These are phyloP conservation scores for Tachina fera DNA, from an alignment of 2,888 invertebrate genomes.

Conservation along the genomic window DNA sequence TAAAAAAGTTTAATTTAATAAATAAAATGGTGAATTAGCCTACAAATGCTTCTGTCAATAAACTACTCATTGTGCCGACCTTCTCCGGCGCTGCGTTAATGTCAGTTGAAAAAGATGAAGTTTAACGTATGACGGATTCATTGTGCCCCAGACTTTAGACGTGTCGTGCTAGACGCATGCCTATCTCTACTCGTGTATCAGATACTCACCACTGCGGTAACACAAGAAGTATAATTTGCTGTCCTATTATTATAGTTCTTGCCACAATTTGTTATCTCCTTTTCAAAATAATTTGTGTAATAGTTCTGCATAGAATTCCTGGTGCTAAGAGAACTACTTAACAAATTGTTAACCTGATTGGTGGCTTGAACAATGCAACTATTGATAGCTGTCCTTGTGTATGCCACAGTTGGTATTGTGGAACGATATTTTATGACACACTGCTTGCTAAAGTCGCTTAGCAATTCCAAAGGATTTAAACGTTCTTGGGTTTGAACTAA, in stretches of 20 bases:
- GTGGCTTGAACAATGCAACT: conserved; percentile 58
- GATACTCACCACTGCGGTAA: conserved; percentile 11
- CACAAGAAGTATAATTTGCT: conserved; percentile 20
- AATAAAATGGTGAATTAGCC: no score
- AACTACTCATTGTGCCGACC: no score
- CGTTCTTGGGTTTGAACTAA: conserved; percentile 48
- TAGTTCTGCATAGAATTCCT: conserved; percentile 32
- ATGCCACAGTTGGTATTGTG: conserved; percentile 43
- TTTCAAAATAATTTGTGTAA: conserved; percentile 30
- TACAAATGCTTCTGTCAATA: no score
- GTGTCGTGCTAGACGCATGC: no score
- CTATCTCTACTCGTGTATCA: no score
- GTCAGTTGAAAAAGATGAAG: no score
- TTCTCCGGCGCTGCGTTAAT: no score
- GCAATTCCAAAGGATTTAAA: conserved; percentile 60
- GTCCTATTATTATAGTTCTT: not conserved
- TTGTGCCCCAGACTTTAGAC: no score
- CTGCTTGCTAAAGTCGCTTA: conserved; percentile 58
- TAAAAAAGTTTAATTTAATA: no score
- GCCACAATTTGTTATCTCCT: conserved; percentile 22
- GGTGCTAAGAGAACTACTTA: not conserved
- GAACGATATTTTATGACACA: conserved; percentile 70
- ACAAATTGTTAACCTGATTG: conserved; percentile 4
- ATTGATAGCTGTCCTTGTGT: conserved; percentile 23
- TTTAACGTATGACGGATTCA: no score